Percentiles rank a stretch among this genome's conserved stretches.
These are phyloP conservation scores for Sceloporus undulatus DNA, from an alignment of 2,113 vertebrate species.

Conservation along the genomic window DNA sequence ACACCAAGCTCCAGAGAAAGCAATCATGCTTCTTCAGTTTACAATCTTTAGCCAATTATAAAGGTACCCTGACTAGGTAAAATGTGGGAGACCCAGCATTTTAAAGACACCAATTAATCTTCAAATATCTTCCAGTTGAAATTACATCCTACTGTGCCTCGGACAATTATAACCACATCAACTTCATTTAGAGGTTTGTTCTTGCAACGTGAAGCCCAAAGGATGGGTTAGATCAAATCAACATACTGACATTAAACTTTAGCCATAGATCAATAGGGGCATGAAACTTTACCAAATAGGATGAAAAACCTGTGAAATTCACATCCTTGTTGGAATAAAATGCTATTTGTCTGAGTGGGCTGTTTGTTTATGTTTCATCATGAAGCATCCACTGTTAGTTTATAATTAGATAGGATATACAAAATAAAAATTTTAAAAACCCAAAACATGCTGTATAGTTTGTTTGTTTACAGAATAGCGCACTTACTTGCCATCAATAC, in stretches of 20 bases:
- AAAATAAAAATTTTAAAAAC: neutral
- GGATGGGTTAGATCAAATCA: slow-evolving; percentile 67
- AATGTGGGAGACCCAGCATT: slow-evolving; percentile 30
- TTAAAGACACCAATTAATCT: slow-evolving; percentile 26
- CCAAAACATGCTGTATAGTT: slow-evolving; percentile 17
- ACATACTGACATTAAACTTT: slow-evolving; percentile 59
- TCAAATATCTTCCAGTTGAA: slow-evolving; percentile 54
- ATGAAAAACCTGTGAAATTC: slow-evolving; percentile 71
- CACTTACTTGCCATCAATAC: slow-evolving; percentile 70
- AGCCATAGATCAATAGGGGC: slow-evolving; percentile 67
- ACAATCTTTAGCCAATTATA: slow-evolving; percentile 20
- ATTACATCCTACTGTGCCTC: slow-evolving; percentile 56
- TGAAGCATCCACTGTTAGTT: slow-evolving; percentile 57
- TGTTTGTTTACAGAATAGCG: slow-evolving; percentile 60
- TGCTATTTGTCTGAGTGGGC: slow-evolving; percentile 63
- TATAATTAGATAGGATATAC: slow-evolving; percentile 61
- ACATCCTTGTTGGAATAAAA: slow-evolving; percentile 70
- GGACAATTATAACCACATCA: slow-evolving; percentile 63
- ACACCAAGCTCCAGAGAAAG: neutral
- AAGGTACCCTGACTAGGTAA: neutral
- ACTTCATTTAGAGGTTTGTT: slow-evolving; percentile 63
- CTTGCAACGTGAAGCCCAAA: slow-evolving; percentile 56
- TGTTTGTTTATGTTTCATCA: slow-evolving; percentile 66
- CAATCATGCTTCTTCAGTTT: slow-evolving; percentile 26
- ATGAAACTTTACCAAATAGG: slow-evolving; percentile 70